Evolutionary conservation across 2,888 invertebrate species (phyloP).

Genomic region (Meiosimyza platycephala): DNA sequence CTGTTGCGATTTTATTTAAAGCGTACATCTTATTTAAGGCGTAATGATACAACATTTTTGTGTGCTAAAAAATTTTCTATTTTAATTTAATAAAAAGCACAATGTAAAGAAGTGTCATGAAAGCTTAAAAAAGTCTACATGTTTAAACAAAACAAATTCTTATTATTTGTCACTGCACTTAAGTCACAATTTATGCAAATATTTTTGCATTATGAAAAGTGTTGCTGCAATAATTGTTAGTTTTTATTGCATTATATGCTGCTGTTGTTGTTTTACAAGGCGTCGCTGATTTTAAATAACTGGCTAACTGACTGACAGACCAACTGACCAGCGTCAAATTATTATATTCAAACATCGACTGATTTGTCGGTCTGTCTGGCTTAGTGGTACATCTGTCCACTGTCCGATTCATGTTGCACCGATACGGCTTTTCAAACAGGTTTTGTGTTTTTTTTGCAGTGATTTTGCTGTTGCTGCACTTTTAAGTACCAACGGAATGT

Average conservation of each 20-base stretch:
- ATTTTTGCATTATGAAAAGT: too few relatives aligned
- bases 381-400: neutral
- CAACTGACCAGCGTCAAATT: neutral
- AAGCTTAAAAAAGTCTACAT: too few relatives aligned
- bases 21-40: too few relatives aligned
- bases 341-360: neutral
- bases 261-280: neutral
- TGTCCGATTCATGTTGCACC: slow-evolving; percentile 2
- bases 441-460: neutral
- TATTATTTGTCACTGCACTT: too few relatives aligned
- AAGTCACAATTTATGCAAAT: too few relatives aligned
- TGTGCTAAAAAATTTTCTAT: too few relatives aligned
- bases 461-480: slow-evolving; percentile 9
- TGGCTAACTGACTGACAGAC: slow-evolving; percentile 11
- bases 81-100: neutral
- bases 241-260: too few relatives aligned
- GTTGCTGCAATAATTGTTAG: too few relatives aligned
- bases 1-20: too few relatives aligned
- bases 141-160: too few relatives aligned
- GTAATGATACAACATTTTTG: too few relatives aligned
- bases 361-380: neutral
- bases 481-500: slow-evolving; percentile 31
- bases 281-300: too few relatives aligned
- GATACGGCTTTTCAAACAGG: slow-evolving; percentile 24
- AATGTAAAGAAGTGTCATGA: neutral